Evolutionary conservation across 2,888 invertebrate species (phyloP), one percentile per base, ranked within the genome.

Genomic region (Mantis religiosa): DNA sequence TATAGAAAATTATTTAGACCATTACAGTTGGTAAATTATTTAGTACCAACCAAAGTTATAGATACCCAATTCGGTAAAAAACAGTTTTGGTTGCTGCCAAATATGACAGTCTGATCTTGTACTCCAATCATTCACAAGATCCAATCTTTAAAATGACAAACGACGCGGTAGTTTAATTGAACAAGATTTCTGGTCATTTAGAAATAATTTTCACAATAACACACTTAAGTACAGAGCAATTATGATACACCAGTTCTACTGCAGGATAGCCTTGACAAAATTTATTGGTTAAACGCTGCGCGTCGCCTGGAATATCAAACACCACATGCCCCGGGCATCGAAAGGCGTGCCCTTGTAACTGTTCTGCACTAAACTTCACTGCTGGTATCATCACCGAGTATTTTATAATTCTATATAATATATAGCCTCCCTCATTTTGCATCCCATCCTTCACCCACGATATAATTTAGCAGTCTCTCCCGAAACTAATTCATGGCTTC

Each of bases 361-460:
- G 12, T 86, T 86, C 86, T 86, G 28, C 84, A 34, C 84, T 84
- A 20, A 71, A 30, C 30, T 28, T 30, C 30, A 28, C 20, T 84
- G 34, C 30, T 30, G 54, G 30, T 86, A 86, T 86, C 86, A 87
- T 87, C 87, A 87, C 87, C 30, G 54, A 71, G 87, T 82, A 82
- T 87, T 87, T 87, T 87, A 87, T 87, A 87, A 87, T 87, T n/a
- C 34, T 87, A 71, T 71, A 71, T 71, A 87, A 87, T 87, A 34
- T 82, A 87, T 87, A 82, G 87, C 34, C 30, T 82, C n/a, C 27
- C 82, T 87, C 82, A 87, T 87, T 87, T 82, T 82, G 87, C 87
- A 82, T 87, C 82, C 25, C n/a, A 82, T 82, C 87, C 87, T 87
- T 87, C 87, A 87, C 87, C 87, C 87, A 87, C 87, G 87, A 87